These are phyloP conservation scores for Leucophora obtusa DNA, from an alignment of 2,888 invertebrate genomes.

Conservation along the genomic window DNA sequence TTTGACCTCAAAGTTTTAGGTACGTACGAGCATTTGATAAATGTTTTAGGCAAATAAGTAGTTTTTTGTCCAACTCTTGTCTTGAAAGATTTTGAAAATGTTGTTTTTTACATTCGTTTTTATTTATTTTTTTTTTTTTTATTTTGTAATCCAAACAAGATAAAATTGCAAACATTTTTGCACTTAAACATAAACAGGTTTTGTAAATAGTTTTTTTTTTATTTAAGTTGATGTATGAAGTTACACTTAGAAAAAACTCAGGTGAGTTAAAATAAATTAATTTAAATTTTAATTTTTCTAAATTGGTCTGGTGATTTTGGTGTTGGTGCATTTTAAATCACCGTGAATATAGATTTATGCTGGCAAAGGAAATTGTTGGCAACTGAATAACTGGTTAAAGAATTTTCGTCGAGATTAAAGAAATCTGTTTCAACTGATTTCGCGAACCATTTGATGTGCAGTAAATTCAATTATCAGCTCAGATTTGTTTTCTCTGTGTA, in stretches of 20 bases:
- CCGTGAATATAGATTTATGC: too few species aligned
- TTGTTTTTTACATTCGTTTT: slow-evolving; percentile 11
- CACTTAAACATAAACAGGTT: slow-evolving; percentile 51
- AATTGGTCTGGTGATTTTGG: too few species aligned
- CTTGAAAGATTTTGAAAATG: neutral
- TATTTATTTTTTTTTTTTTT: slow-evolving; percentile 4
- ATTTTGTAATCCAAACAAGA: slow-evolving; percentile 29
- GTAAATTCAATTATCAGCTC: too few species aligned
- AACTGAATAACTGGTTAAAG: too few species aligned
- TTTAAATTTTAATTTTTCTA: too few species aligned
- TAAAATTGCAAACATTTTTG: slow-evolving; percentile 50
- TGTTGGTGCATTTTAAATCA: too few species aligned
- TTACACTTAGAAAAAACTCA: slow-evolving; percentile 32
- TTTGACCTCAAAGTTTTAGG: neutral
- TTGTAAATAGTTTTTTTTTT: neutral
- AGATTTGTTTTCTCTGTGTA: too few species aligned
- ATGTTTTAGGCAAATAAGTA: slow-evolving; percentile 5
- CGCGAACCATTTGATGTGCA: too few species aligned
- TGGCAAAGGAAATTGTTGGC: too few species aligned
- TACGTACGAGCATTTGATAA: neutral
- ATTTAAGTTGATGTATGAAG: neutral
- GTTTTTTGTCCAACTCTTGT: neutral
- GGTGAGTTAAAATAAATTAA: too few species aligned
- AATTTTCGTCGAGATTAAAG: too few species aligned
- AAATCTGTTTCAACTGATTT: too few species aligned